These are phyloP conservation scores for Leptocoma aspasia DNA, from an alignment of 2,113 vertebrate species.

Conservation along the genomic window DNA sequence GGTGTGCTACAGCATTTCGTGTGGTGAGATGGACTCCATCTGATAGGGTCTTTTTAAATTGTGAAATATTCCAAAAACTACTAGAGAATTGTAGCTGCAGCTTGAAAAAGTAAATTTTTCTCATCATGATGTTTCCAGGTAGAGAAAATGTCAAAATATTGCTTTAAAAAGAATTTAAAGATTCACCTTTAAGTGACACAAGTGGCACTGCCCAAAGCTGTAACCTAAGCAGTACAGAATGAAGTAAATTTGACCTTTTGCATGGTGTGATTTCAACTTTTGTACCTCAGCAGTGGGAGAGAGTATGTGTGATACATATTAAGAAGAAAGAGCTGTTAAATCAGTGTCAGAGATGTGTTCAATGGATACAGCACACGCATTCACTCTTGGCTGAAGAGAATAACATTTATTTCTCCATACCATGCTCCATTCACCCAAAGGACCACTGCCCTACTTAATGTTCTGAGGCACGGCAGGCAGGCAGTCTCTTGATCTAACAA, in stretches of 20 bases:
- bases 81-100: background rate
- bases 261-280: background rate
- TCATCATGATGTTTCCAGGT: background rate
- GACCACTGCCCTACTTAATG: slow-evolving; percentile 18
- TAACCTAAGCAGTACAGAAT: background rate
- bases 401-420: background rate
- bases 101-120: background rate
- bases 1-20: background rate
- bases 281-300: background rate
- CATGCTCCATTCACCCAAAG: slow-evolving; percentile 22
- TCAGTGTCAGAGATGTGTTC: background rate
- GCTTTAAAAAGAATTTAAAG: background rate
- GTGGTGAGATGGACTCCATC: background rate
- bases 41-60: background rate
- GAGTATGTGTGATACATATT: background rate
- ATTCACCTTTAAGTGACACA: no score
- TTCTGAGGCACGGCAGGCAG: background rate
- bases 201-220: background rate
- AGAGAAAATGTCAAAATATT: background rate
- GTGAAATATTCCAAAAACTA: background rate
- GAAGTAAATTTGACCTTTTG: background rate
- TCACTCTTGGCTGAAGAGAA: background rate
- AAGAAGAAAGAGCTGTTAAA: background rate
- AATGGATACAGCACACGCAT: background rate
- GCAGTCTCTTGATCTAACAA: slow-evolving; percentile 24